Percentiles rank a stretch among this genome's conserved stretches.
These are phyloP conservation scores for Strongylocentrotus purpuratus DNA, from an alignment of 35 echinoderm and acorn worm genomes.

Conservation along the genomic window DNA sequence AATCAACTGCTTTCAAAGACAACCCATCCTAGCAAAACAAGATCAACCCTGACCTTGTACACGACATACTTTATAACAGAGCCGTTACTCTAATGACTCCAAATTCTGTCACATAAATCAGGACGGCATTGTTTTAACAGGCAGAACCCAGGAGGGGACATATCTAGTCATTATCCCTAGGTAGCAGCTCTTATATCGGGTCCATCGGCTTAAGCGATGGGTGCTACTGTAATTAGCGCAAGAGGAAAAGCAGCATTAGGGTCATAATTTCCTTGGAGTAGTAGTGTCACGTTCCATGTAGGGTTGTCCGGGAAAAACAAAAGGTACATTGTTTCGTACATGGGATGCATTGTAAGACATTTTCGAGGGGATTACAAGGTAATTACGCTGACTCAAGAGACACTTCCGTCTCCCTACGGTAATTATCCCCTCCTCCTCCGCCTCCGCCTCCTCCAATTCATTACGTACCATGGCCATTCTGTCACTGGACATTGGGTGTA, in stretches of 20 bases:
- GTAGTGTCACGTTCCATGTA: not conserved
- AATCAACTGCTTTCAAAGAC: not conserved
- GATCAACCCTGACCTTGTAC: not conserved
- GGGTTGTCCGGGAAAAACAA: not conserved
- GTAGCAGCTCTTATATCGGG: not conserved
- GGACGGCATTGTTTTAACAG: not conserved
- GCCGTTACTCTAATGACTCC: not conserved
- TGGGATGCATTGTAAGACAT: not conserved
- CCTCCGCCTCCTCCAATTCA: not conserved
- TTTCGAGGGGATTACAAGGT: conserved; percentile 9
- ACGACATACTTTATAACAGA: not conserved
- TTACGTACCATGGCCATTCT: not conserved
- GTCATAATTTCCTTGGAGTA: not conserved
- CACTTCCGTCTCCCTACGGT: not conserved
- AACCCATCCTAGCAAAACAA: not conserved
- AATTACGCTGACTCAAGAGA: not conserved
- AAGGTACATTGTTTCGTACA: not conserved
- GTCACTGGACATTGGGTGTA: not conserved
- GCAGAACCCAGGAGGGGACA: not conserved
- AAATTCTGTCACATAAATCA: not conserved
- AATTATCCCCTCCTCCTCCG: not conserved
- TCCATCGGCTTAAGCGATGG: conserved; percentile 20
- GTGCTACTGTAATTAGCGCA: conserved; percentile 13
- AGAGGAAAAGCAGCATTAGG: conserved; percentile 25
- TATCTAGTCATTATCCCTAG: not conserved